Percentiles rank a stretch among this genome's conserved stretches.
Evolutionary conservation across 2,797 vertebrate genomes (phyloP).

Genomic region (Adelosebastes latens): DNA sequence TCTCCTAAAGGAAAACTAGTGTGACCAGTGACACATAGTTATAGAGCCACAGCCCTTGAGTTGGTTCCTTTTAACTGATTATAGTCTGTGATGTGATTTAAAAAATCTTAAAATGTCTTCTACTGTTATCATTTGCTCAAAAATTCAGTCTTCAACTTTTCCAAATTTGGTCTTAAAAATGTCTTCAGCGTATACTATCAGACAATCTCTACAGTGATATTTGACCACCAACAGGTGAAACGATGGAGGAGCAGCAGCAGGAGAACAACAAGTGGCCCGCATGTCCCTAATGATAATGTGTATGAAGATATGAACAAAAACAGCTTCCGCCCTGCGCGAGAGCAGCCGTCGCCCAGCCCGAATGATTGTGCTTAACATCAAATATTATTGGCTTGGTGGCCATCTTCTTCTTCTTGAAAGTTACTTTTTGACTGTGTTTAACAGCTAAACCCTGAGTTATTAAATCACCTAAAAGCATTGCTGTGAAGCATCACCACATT

Average conservation of each 20-base stretch:
- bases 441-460: not conserved
- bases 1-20: not conserved
- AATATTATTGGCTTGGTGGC: not conserved
- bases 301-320: constrained; percentile 56
- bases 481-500: not conserved
- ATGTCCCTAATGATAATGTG: not conserved
- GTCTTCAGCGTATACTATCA: not conserved
- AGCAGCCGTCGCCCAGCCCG: accelerated
- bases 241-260: not conserved
- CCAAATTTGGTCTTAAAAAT: not conserved
- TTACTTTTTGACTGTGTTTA: not conserved
- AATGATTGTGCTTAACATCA: not conserved
- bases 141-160: not conserved
- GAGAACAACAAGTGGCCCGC: accelerated
- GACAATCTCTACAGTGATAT: not conserved
- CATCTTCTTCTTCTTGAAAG: not conserved
- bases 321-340: accelerated
- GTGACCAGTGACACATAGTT: not conserved
- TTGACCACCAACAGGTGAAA: constrained; percentile 33
- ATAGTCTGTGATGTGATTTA: not conserved
- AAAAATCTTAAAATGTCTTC: not conserved
- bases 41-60: not conserved
- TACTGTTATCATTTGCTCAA: not conserved
- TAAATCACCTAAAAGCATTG: not conserved
- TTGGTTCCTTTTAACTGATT: not conserved